These are phyloP conservation scores for Criorhina ranunculi DNA, from an alignment of 2,888 invertebrate genomes.

Conservation along the genomic window DNA sequence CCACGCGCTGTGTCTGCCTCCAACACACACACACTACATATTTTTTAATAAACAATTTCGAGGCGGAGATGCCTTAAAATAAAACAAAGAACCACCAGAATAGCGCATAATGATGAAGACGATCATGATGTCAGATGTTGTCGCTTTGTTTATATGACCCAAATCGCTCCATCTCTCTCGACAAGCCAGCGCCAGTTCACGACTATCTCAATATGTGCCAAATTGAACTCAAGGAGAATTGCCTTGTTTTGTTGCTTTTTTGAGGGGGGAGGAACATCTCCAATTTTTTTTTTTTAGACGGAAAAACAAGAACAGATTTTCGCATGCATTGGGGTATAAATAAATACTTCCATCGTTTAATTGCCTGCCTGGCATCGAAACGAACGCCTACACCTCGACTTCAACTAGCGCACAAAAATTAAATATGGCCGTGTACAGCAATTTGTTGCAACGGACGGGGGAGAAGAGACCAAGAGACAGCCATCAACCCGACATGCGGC, in stretches of 20 bases:
- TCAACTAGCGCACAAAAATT: conserved; percentile 43
- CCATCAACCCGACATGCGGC: conserved; percentile 24
- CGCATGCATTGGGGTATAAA: conserved; percentile 52
- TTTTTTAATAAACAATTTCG: conserved; percentile 27
- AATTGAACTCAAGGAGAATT: conserved; percentile 19
- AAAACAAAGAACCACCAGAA: conserved; percentile 44
- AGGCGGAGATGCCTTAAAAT: conserved; percentile 2
- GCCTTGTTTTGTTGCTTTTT: conserved; percentile 11
- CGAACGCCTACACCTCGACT: conserved; percentile 60
- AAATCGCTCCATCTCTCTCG: conserved; percentile 15
- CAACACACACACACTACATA: conserved; percentile 6
- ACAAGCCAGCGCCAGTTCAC: conserved; percentile 5
- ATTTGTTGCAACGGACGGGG: conserved; percentile 33
- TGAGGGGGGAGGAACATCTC: background rate
- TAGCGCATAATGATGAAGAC: conserved; percentile 35
- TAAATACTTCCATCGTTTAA: conserved; percentile 56
- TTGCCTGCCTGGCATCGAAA: conserved; percentile 44
- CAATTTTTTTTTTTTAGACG: conserved; percentile 4
- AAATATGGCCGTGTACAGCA: conserved; percentile 57
- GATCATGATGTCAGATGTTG: conserved; percentile 65
- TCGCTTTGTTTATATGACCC: conserved; percentile 45
- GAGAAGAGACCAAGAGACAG: background rate
- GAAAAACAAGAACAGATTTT: conserved; percentile 37
- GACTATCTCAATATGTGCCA: conserved; percentile 29
- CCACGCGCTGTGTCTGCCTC: conserved; percentile 19